Evolutionary conservation across 2,888 invertebrate genomes (phyloP), one percentile per base, ranked within the genome.

Genomic region (Oegoconia quadripuncta): DNA sequence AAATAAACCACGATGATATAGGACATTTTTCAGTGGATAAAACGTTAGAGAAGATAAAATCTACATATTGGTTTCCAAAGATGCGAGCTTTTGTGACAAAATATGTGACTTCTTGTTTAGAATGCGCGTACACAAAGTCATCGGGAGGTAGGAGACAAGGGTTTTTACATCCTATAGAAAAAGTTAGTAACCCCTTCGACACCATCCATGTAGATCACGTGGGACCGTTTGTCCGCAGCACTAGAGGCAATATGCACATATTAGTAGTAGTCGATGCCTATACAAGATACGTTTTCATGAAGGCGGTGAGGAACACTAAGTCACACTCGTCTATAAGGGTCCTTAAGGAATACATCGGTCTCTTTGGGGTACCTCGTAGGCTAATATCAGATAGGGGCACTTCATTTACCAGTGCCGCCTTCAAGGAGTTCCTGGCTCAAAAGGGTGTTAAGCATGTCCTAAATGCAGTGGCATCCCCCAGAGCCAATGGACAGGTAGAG

Each of bases 51-150:
- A 39, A 41, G 7, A 40, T 57, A 5, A 32, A 27, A 14, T 15
- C 25, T n/a, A 12, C 18, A 7, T 58, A 34, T 40, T 59, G 55
- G 56, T 58, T 59, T 30, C 37, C 48, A 3, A 45, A 42, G 27
- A 52, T 59, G 49, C 22, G 48, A 1, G 15, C 32, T 0, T 53
- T 53, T 25, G 25, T 36, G 4, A 49, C 46, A 27, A 53, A 50
- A 20, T 50, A 53, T 17, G 43, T 51, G 1, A 13, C 28, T 0
- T 34, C 51, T 1, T 53, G 50, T 18, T 33, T 52, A 2, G 44
- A 50, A 13, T 52, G 50, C 33, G 29, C 29, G 3, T n/a, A 16
- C 16, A 3, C 6, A 3, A 29, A 29, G 11, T 7, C 3, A 3
- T 4, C 16, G 7, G 7, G 7, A 8, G 29, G 29, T 8, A 7